Conservation (phyloP, 2,113 vertebrate species). For the Hyaena hyaena region DNA sequence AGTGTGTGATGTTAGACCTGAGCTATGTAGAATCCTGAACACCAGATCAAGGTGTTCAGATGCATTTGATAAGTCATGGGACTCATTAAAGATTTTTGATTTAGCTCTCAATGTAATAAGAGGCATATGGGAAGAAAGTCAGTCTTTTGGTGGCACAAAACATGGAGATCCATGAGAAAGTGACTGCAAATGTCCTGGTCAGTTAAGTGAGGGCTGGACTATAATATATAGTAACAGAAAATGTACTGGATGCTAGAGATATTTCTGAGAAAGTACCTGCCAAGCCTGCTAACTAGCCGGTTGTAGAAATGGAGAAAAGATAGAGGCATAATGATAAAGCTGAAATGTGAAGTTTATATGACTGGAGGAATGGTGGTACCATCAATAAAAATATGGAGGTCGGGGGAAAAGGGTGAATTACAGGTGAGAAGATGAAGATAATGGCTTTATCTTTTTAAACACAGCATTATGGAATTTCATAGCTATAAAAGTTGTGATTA, state of each 20-base stretch:
- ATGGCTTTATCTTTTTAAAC: not conserved
- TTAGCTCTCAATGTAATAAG: not conserved
- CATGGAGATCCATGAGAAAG: not conserved
- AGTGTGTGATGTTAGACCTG: not conserved
- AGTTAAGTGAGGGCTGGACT: not conserved
- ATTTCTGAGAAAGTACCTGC: not conserved
- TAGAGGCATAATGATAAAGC: not conserved
- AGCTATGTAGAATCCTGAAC: not conserved
- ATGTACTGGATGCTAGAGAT: not conserved
- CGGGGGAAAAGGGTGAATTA: not conserved
- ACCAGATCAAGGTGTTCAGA: not conserved
- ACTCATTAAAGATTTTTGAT: not conserved
- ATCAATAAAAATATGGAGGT: not conserved
- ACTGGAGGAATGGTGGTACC: not conserved
- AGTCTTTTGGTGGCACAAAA: not conserved
- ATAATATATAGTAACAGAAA: not conserved
- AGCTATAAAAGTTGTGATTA: not conserved
- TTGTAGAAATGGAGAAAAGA: not conserved
- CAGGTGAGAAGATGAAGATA: not conserved
- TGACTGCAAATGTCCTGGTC: not conserved
- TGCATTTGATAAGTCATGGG: not conserved
- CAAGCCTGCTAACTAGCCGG: not conserved
- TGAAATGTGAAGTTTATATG: not conserved
- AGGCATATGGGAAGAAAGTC: not conserved
- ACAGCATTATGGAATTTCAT: not conserved